Percentiles rank a stretch among this genome's conserved stretches.
phyloP scores from a whole-genome alignment of 2,113 vertebrate genomes.

The Muntiacus reevesi region DNA sequence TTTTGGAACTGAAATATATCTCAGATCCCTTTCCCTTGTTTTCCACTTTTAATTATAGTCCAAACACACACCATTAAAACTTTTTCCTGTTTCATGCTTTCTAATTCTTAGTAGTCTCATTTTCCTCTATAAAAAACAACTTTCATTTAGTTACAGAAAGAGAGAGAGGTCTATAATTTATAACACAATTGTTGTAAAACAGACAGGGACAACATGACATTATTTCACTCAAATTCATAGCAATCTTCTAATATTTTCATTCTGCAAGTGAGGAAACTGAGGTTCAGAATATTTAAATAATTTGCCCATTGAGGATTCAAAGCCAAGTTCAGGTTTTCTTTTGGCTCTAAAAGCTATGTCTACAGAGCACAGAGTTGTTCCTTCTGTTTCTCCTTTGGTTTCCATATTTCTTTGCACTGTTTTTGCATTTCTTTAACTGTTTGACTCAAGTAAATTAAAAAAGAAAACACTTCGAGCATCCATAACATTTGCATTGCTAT shows the following conservation, averaged over 20 bases:
- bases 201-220: neutral
- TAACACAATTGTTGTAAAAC: neutral
- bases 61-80: neutral
- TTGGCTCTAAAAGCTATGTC: neutral
- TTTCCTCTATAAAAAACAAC: neutral
- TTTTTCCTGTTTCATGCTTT: neutral
- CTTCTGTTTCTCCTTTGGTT: neutral
- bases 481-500: neutral
- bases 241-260: neutral
- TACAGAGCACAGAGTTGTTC: neutral
- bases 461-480: neutral
- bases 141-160: neutral
- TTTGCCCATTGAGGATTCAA: neutral
- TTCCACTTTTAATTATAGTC: neutral
- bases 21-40: neutral
- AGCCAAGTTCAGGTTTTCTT: constrained; percentile 2
- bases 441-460: neutral
- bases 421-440: neutral
- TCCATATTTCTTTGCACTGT: neutral
- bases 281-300: neutral
- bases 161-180: neutral
- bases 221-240: neutral
- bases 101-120: neutral
- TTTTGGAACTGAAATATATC: neutral
- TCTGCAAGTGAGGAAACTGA: neutral